Evolutionary conservation across 1,140 invertebrate genomes (phyloP).

Genomic region (Elymnias hypermnestra): DNA sequence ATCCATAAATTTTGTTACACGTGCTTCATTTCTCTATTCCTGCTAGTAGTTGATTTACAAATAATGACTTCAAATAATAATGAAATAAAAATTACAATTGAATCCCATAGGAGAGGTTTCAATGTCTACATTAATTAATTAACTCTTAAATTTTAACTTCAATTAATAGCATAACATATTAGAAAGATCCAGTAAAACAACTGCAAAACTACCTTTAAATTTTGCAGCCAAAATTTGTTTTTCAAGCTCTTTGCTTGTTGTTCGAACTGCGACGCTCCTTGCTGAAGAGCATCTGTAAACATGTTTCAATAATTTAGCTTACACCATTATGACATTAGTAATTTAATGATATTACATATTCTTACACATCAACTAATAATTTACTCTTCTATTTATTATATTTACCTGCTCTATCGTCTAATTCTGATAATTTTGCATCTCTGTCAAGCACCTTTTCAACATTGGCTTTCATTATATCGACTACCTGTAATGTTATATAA

Average conservation of each 20-base stretch:
- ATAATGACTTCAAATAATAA: no score
- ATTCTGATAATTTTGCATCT: slow-evolving; percentile 95
- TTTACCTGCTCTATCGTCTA: slow-evolving; percentile 91
- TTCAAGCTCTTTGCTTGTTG: slow-evolving; percentile 98
- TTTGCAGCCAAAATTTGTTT: slow-evolving; percentile 99
- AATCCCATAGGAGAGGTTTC: no score
- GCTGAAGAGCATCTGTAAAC: slow-evolving; percentile 89
- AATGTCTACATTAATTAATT: no score
- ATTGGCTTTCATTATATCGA: slow-evolving; percentile 97
- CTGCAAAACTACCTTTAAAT: slow-evolving; percentile 96
- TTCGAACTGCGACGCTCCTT: slow-evolving; percentile 98
- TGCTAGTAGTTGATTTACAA: no score
- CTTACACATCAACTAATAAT: no score
- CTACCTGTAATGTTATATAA: slow-evolving; percentile 78
- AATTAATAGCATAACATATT: no score
- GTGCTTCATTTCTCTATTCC: no score
- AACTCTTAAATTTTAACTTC: neutral
- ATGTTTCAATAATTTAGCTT: neutral
- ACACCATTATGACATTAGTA: neutral
- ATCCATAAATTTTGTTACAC: no score
- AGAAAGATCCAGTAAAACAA: no score
- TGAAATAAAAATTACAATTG: no score
- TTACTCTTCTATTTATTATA: neutral
- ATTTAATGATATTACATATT: no score
- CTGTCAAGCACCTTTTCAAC: slow-evolving; percentile 97